Evolutionary conservation across 2,113 vertebrate genomes (phyloP), one percentile per base, ranked within the genome.

Genomic region (Vanacampus margaritifer): DNA sequence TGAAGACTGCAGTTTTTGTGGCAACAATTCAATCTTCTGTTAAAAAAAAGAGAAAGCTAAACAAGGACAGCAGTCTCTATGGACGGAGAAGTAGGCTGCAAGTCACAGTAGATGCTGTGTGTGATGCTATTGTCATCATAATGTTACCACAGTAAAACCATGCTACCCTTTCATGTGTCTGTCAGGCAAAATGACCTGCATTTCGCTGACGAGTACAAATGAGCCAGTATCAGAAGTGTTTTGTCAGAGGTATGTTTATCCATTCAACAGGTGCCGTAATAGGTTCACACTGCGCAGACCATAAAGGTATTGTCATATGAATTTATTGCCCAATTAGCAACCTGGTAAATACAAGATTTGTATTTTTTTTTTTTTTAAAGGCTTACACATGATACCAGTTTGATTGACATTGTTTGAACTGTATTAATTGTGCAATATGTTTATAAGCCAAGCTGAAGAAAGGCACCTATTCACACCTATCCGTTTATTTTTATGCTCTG

Each of bases 1-100:
- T 71, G 62, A 46, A 50, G 4, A 75, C 41, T 62, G n/a, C 43
- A 35, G 60, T 51, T 74, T 79, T 75, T 72, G 60, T 80, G 37
- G 46, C 66, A 39, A 69, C 51, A 73, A 69, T 74, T 68, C 64
- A 68, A 62, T 65, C 23, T 60, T 4, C 32, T 54, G 0, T 65
- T 7, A 10, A 35, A 66, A 10, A 65, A 82, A 35, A 14, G 6
- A 64, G 82, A 66, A 69, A 66, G 4, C 28, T 32, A 66, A 66
- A 56, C 72, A 63, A 76, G 45, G 65, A 75, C 53, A 65, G 64
- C 64, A 28, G 39, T 58, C 65, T 73, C 41, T 56, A 1, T 48
- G 59, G 54, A 70, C 10, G 14, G 51, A 61, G 3, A 71, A 64
- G 14, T 58, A 63, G 62, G 50, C 57, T 51, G 45, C 16, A 11